A percentile compares a stretch with the other conserved stretches of the same genome.
Conservation (phyloP, 2,113 vertebrate genomes). For the Chunga burmeisteri region DNA sequence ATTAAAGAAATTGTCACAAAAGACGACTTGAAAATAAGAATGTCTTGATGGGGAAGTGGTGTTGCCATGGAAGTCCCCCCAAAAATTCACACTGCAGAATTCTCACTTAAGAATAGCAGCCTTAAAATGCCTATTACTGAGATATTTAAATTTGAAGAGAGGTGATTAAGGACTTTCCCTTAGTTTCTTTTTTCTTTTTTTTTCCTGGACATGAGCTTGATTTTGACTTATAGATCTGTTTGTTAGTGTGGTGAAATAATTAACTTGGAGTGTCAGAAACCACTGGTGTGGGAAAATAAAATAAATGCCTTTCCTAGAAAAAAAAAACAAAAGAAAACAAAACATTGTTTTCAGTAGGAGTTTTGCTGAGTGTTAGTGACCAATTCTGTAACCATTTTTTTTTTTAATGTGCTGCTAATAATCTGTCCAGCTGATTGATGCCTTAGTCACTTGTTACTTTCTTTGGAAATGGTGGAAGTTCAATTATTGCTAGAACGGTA, state of each 20-base stretch:
- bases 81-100: neutral
- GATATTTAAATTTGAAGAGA: neutral
- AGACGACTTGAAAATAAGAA: neutral
- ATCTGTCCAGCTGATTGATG: neutral
- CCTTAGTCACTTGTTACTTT: neutral
- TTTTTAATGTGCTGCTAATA: neutral
- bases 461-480: neutral
- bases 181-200: neutral
- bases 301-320: neutral
- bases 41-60: neutral
- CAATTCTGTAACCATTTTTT: neutral
- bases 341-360: neutral
- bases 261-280: neutral
- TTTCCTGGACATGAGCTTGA: neutral
- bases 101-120: neutral
- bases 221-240: neutral
- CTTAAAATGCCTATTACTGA: neutral
- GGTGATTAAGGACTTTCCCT: neutral
- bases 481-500: neutral
- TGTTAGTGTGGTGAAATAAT: neutral
- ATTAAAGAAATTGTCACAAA: neutral
- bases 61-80: neutral
- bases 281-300: neutral
- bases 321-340: neutral
- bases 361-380: neutral